Percentiles rank a stretch among this genome's conserved stretches.
Evolutionary conservation across 2,113 vertebrate genomes (phyloP).

Genomic region (Chauna torquata): DNA sequence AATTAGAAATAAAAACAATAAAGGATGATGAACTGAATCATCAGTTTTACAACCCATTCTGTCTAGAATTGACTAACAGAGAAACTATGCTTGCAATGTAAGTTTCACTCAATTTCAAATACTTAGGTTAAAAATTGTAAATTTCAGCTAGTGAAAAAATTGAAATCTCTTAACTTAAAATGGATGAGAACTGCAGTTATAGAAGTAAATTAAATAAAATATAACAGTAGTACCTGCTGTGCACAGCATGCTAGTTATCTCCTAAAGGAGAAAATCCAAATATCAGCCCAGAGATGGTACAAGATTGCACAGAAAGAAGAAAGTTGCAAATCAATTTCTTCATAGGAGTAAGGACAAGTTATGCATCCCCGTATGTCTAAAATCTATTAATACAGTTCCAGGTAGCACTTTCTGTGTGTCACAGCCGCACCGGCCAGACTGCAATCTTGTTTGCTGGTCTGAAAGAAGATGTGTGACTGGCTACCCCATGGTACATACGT

Average conservation of each 20-base stretch:
- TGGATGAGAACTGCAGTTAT: conserved; percentile 36
- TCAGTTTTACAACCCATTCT: conserved; percentile 5
- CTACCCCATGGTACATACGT: fast-evolving
- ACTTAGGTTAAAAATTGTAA: conserved; percentile 48
- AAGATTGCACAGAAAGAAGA: neutral
- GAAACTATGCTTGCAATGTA: conserved; percentile 9
- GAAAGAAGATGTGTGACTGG: neutral
- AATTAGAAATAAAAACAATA: conserved; percentile 62
- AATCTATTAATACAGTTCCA: neutral
- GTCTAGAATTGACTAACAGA: conserved; percentile 36
- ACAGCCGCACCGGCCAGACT: neutral
- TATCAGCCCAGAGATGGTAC: neutral
- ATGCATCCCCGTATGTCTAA: neutral
- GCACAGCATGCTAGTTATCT: neutral
- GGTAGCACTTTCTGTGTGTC: neutral
- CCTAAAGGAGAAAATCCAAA: neutral
- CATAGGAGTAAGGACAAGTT: neutral
- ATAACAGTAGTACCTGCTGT: neutral
- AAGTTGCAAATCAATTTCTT: neutral
- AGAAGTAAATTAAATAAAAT: conserved; percentile 39
- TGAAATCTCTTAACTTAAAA: conserved; percentile 50
- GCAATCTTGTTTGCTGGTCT: neutral
- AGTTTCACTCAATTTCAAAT: conserved; percentile 23
- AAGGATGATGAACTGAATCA: conserved; percentile 45
- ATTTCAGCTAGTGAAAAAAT: neutral